Evolutionary conservation across 1,140 invertebrate species (phyloP).

Genomic region (Chymomyza costata): DNA sequence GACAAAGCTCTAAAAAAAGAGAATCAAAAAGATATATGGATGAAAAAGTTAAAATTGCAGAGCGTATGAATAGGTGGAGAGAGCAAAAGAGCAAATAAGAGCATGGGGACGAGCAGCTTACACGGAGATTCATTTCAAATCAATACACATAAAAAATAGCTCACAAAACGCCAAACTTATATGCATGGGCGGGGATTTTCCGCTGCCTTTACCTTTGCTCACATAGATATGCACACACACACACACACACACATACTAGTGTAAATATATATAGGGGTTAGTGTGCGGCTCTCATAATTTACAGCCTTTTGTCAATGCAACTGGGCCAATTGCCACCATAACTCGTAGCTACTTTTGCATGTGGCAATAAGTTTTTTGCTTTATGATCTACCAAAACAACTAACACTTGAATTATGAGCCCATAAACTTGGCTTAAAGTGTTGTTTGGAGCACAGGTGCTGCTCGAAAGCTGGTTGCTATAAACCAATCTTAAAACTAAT

Average conservation of each 20-base stretch:
- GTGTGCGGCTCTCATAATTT: slow-evolving; percentile 39
- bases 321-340: slow-evolving; percentile 29
- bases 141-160: slow-evolving; percentile 67
- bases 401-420: slow-evolving; percentile 9
- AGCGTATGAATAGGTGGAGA: too few relatives aligned
- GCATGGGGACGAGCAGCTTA: slow-evolving; percentile 35
- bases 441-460: neutral
- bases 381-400: slow-evolving; percentile 14
- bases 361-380: slow-evolving; percentile 6
- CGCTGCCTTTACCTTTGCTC: too few relatives aligned
- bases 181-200: too few relatives aligned
- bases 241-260: too few relatives aligned
- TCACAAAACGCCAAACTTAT: too few relatives aligned
- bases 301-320: slow-evolving; percentile 38
- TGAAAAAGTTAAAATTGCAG: slow-evolving; percentile 4
- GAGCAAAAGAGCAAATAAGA: neutral
- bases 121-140: slow-evolving; percentile 66
- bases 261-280: slow-evolving; percentile 26
- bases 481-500: neutral
- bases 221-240: too few relatives aligned
- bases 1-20: too few relatives aligned
- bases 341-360: neutral
- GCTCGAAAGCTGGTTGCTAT: neutral
- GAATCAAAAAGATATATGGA: slow-evolving; percentile 12
- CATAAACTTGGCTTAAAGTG: slow-evolving; percentile 1